These are phyloP conservation scores for Empis livida DNA, from an alignment of 2,888 invertebrate genomes.

Conservation along the genomic window DNA sequence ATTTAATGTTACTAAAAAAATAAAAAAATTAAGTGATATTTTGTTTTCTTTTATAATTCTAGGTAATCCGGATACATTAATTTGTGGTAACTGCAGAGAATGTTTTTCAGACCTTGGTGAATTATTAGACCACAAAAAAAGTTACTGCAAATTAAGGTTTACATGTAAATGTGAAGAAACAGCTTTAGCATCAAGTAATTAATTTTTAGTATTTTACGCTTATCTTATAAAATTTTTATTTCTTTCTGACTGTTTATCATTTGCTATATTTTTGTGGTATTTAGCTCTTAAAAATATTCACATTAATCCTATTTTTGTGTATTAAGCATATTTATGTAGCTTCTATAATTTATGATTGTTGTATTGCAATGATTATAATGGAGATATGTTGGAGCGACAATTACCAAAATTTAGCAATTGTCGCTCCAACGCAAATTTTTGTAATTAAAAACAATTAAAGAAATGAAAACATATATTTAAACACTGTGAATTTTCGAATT, in stretches of 20 bases:
- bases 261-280: too few species aligned
- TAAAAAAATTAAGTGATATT: background rate
- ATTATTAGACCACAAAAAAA: constrained; percentile 61
- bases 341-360: background rate
- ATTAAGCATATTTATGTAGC: too few species aligned
- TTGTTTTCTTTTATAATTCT: constrained; percentile 21
- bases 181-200: constrained; percentile 34
- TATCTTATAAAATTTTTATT: too few species aligned
- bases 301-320: too few species aligned
- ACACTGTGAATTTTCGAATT: too few species aligned
- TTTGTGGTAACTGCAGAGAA: constrained; percentile 66
- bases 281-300: too few species aligned
- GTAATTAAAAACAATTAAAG: too few species aligned
- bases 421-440: too few species aligned
- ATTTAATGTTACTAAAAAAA: too few species aligned
- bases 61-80: constrained; percentile 63
- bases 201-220: background rate
- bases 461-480: too few species aligned
- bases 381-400: constrained; percentile 1
- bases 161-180: constrained; percentile 53
- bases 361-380: background rate
- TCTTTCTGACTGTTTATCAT: too few species aligned
- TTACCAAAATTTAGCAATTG: constrained; percentile 3
- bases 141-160: constrained; percentile 57
- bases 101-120: constrained; percentile 59